Evolutionary conservation across 1,140 invertebrate species (phyloP).

Genomic region (Probaryconus sp.): DNA sequence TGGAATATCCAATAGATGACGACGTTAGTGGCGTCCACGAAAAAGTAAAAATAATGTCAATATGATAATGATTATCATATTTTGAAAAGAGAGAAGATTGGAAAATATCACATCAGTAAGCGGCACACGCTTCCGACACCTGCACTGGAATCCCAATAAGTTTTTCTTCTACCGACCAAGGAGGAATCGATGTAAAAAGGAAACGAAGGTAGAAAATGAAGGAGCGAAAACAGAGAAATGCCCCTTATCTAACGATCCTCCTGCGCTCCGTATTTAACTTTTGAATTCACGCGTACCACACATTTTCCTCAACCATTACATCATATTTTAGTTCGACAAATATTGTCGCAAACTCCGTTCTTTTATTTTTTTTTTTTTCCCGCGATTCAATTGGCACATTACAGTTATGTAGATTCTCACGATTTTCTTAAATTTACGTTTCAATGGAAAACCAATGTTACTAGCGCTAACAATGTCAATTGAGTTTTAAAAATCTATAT

Average conservation of each 20-base stretch:
- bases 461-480: too few relatives aligned
- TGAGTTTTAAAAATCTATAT: too few relatives aligned
- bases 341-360: background rate
- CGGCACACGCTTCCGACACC: constrained; percentile 71
- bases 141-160: constrained; percentile 74
- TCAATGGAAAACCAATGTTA: too few relatives aligned
- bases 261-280: constrained; percentile 41
- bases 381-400: too few relatives aligned
- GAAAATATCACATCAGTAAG: constrained; percentile 66
- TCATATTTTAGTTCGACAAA: background rate
- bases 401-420: too few relatives aligned
- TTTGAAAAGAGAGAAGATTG: constrained; percentile 50
- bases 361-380: too few relatives aligned
- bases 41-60: constrained; percentile 66
- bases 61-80: constrained; percentile 73
- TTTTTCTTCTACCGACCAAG: constrained; percentile 65
- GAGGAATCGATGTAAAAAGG: constrained; percentile 37
- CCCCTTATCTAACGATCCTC: constrained; percentile 6
- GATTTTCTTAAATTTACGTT: too few relatives aligned
- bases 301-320: background rate
- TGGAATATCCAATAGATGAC: constrained; percentile 55
- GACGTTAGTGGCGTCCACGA: constrained; percentile 7
- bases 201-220: constrained; percentile 47
- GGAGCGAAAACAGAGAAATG: constrained; percentile 25
- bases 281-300: constrained; percentile 47